Percentiles rank a stretch among this genome's conserved stretches.
These are phyloP conservation scores for Ophiodon elongatus DNA, from an alignment of 2,113 vertebrate species.

Conservation along the genomic window DNA sequence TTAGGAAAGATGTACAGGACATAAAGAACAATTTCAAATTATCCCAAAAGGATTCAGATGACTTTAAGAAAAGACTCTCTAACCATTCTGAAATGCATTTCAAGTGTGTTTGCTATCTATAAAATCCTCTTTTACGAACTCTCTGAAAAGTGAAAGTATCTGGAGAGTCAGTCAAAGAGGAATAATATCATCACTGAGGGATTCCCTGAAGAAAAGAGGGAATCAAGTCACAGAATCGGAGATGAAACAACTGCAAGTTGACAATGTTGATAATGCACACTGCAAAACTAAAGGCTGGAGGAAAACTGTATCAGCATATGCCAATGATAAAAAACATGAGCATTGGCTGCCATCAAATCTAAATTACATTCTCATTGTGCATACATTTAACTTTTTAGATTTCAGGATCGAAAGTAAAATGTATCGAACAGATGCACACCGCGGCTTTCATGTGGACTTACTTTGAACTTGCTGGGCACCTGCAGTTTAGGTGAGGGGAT, in stretches of 20 bases:
- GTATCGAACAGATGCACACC: background rate
- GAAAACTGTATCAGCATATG: background rate
- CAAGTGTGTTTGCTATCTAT: background rate
- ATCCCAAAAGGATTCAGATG: background rate
- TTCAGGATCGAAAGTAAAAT: background rate
- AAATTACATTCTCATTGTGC: background rate
- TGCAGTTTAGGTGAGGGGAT: conserved; percentile 97
- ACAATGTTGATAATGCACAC: background rate
- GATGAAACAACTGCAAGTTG: too few relatives aligned
- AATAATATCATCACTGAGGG: background rate
- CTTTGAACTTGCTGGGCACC: conserved; percentile 98
- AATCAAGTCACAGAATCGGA: background rate
- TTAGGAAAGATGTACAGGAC: background rate
- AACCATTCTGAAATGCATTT: background rate
- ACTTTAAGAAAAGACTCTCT: background rate
- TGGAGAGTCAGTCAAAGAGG: background rate
- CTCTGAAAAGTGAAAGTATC: too few relatives aligned
- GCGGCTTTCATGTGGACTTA: conserved; percentile 67
- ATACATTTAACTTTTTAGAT: background rate
- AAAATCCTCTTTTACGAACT: background rate
- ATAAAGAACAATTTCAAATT: background rate
- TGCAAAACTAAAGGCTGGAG: background rate
- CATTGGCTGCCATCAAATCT: background rate
- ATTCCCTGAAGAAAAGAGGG: background rate
- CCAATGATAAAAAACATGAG: background rate